A percentile compares a stretch with the other conserved stretches of the same genome.
Conservation (phyloP, 1,140 invertebrate species). For the Rhagoletis pomonella region DNA sequence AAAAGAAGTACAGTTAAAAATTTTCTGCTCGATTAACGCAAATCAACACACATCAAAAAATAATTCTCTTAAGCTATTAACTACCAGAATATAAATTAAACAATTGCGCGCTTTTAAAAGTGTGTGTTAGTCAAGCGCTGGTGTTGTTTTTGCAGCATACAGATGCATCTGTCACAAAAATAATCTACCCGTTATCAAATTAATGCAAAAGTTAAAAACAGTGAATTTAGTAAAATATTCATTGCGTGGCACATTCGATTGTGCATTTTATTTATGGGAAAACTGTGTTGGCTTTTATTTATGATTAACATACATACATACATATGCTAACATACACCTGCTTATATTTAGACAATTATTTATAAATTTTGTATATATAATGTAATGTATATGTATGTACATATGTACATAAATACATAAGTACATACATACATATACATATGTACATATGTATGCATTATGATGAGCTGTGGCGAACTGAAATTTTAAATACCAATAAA, state of each 20-base stretch:
- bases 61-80: too few species aligned
- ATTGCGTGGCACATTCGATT: neutral
- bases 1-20: too few species aligned
- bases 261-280: neutral
- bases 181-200: too few species aligned
- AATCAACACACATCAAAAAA: too few species aligned
- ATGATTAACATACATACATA: neutral
- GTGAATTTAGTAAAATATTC: neutral
- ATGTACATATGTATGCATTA: neutral
- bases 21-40: too few species aligned
- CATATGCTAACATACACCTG: neutral
- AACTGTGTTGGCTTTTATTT: neutral
- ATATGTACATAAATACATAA: neutral
- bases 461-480: neutral
- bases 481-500: conserved; percentile 52
- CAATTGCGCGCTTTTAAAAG: too few species aligned
- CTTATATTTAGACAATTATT: neutral
- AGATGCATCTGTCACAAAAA: too few species aligned
- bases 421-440: neutral
- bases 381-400: neutral
- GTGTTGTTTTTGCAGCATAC: too few species aligned
- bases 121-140: too few species aligned
- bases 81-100: too few species aligned
- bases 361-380: neutral
- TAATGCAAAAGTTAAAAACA: neutral